These are phyloP conservation scores for Phthorimaea operculella DNA, from an alignment of 1,140 invertebrate species.

Conservation along the genomic window DNA sequence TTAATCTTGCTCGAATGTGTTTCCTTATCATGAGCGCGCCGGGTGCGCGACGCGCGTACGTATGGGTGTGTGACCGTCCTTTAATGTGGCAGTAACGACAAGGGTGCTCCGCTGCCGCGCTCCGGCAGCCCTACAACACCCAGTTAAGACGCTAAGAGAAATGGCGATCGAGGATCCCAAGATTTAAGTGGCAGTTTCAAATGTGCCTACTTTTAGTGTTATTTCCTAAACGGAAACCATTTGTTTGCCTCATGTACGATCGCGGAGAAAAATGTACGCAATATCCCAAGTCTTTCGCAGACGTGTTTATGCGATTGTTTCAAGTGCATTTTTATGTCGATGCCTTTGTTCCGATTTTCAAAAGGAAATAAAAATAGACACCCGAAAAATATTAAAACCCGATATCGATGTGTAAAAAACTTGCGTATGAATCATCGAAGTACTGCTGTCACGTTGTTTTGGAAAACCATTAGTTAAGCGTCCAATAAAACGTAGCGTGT, in stretches of 20 bases:
- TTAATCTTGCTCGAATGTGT: slow-evolving; percentile 6
- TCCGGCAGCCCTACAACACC: slow-evolving; percentile 26
- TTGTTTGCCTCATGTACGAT: slow-evolving; percentile 61
- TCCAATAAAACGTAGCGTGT: slow-evolving; percentile 29
- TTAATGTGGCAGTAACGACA: slow-evolving; percentile 43
- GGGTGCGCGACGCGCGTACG: slow-evolving; percentile 1
- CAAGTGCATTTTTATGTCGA: slow-evolving; percentile 28
- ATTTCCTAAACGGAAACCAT: slow-evolving; percentile 65
- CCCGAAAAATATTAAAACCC: slow-evolving; percentile 9
- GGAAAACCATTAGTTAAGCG: slow-evolving; percentile 35
- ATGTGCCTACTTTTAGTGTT: slow-evolving; percentile 66
- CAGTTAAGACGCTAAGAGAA: slow-evolving; percentile 58
- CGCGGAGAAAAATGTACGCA: slow-evolving; percentile 50
- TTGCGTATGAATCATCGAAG: slow-evolving; percentile 30
- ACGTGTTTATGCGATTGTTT: slow-evolving; percentile 40
- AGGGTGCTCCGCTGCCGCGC: slow-evolving; percentile 30
- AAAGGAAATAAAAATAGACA: not conserved
- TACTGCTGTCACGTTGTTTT: slow-evolving; percentile 33
- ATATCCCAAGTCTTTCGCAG: slow-evolving; percentile 36
- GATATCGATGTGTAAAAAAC: slow-evolving; percentile 20
- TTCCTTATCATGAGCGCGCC: slow-evolving; percentile 16
- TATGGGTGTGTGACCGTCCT: slow-evolving; percentile 27
- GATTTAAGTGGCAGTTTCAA: slow-evolving; percentile 66
- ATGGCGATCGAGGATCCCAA: slow-evolving; percentile 62
- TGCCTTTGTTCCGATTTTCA: slow-evolving; percentile 1